Base-by-base conservation (phyloP, 2,113 vertebrate species). In the Noctilio leporinus region DNA sequence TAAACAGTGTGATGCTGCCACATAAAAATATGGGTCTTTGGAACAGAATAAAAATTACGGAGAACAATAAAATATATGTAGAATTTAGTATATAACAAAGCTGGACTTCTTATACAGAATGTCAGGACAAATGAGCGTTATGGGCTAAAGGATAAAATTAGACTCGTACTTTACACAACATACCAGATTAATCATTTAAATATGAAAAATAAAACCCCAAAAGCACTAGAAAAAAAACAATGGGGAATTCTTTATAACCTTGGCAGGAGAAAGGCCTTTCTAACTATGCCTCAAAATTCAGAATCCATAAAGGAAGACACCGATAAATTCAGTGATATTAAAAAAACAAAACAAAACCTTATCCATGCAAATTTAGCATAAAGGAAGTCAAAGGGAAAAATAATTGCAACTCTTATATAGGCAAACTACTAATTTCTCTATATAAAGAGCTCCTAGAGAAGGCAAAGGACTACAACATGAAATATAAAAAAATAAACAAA, bases 401-500 rank as follows among this genome's bases (percentile, higher is more conserved):
- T 55, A 70, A 92, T 64, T 73, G 47, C 30, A 95, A 40, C 70
- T 87, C 51, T 40, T 9, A 70, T 40, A 69, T 2, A 89, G 28
- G 59, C 57, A 49, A 67, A 91, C 40, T 15, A 33, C 12, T 94
- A 45, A 87, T 86, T 94, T 95, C 55, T 89, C 87, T 97, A 30
- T 92, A 76, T 80, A 92, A 92, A 84, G 87, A 90, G 38, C 19
- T 55, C 73, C 28, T 80, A 83, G 86, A 65, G 59, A 84, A 95
- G 38, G 43, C 65, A 65, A 57, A 49, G 78, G 35, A 57, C 26
- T 81, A 82, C 16, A 83, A 65, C 35, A n/a, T 45, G 45, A 85
- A 89, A 92, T 30, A 16, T 7, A 45, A 57, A 90, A 95, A 93
- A 95, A 84, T 62, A 70, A 86, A 84, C 43, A 94, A 92, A 93